Evolutionary conservation across 2,797 vertebrate species (phyloP), one percentile per base, ranked within the genome.

Genomic region (Acrossocheilus fasciatus): DNA sequence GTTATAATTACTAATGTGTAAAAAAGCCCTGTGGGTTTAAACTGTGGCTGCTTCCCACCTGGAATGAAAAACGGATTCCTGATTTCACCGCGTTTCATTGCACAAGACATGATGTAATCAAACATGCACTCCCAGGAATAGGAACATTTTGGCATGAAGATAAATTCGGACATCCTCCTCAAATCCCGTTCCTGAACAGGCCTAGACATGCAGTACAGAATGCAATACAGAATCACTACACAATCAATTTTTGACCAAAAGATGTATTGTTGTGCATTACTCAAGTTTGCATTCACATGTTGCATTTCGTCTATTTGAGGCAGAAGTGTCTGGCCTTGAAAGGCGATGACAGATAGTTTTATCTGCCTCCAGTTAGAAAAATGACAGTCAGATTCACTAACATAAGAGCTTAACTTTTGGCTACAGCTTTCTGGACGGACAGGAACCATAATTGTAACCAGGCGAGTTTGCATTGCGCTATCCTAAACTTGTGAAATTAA

Each of bases 71-170:
- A 69, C 1, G 1, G 15, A 83, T 83, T 77, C 59, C 47, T 18
- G n/a, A 26, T 86, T 81, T 86, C 2, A 5, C 43, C 12, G 34
- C 20, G 4, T 70, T 83, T 86, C 26, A 30, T 64, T 83, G 14
- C 69, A 68, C 47, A 76, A 77, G 52, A 72, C 57, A 68, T 86
- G 87, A 86, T 87, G 62, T 87, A 86, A 86, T 86, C 20, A 50
- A 75, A 6, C 43, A 76, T 34, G 4, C 81, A 30, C 78, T 88
- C 78, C 75, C 45, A 66, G 50, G 36, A 78, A 62, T 34, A 77
- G 84, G 39, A 57, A 15, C 39, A 39, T 75, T 83, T 81, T 84
- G n/a, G 76, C 41, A 66, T 75, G 20, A 79, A 73, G 45, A 83
- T 52, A 36, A 39, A 20, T 73, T 59, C 0, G 6, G 52, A 59